Conservation (phyloP, 2,113 vertebrate genomes). For the Brachirus orientalis region DNA sequence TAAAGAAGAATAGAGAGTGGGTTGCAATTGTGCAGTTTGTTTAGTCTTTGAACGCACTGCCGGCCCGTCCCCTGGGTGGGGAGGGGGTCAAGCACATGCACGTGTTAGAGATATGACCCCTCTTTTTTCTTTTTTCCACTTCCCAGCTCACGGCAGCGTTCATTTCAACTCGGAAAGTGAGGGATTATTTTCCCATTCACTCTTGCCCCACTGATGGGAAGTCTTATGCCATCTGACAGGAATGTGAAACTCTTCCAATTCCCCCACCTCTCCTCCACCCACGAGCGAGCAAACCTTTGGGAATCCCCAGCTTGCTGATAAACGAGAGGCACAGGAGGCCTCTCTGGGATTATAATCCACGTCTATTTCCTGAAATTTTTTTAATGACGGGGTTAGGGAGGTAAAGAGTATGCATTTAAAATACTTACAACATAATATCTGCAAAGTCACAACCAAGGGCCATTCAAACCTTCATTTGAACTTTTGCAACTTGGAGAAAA, state of each 20-base stretch:
- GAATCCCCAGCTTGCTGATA: conserved; percentile 54
- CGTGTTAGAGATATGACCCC: conserved; percentile 1
- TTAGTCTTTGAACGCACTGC: neutral
- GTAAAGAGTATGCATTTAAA: too few relatives aligned
- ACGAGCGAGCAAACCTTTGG: conserved; percentile 50
- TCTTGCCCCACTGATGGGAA: conserved; percentile 70
- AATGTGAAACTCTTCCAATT: conserved; percentile 74
- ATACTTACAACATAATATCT: too few relatives aligned
- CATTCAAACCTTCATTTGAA: too few relatives aligned
- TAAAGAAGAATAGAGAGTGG: neutral
- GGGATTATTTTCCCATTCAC: conserved; percentile 73
- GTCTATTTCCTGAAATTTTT: too few relatives aligned
- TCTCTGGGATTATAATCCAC: neutral
- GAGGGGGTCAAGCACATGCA: conserved; percentile 22
- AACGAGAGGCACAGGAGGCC: neutral
- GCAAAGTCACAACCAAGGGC: too few relatives aligned
- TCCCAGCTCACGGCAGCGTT: conserved; percentile 28
- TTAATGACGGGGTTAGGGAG: too few relatives aligned
- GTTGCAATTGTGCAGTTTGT: neutral
- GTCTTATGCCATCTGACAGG: conserved; percentile 79
- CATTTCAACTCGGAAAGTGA: conserved; percentile 67
- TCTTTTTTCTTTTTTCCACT: conserved; percentile 30
- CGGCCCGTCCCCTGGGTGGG: neutral
- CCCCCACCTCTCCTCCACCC: conserved; percentile 55
- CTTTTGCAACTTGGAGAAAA: too few relatives aligned